Conservation (phyloP, 2,113 vertebrate genomes). For the Megaleporinus macrocephalus region DNA sequence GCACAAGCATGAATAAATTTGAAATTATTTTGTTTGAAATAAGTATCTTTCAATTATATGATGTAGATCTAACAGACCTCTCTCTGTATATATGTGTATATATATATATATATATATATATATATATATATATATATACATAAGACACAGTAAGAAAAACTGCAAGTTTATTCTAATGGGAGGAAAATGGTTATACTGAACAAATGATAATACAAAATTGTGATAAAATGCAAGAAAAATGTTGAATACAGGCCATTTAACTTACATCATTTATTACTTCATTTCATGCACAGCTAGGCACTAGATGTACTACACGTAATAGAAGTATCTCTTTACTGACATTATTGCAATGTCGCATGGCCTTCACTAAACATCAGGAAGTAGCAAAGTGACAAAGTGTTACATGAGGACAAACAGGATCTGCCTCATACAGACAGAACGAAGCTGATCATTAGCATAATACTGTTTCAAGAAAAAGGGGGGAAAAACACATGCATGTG, state of each 20-base stretch:
- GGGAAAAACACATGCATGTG: background rate
- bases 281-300: background rate
- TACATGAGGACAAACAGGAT: background rate
- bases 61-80: too few species aligned
- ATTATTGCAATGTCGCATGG: background rate
- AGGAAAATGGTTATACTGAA: too few species aligned
- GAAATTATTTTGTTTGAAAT: too few species aligned
- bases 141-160: too few species aligned
- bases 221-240: background rate
- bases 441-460: conserved; percentile 25
- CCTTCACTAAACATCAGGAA: background rate
- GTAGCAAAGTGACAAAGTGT: background rate
- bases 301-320: background rate
- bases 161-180: too few species aligned
- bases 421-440: background rate
- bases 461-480: background rate
- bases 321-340: background rate
- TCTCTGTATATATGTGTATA: too few species aligned
- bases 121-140: too few species aligned
- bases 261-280: background rate
- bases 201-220: too few species aligned
- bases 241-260: background rate
- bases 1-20: too few species aligned
- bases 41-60: too few species aligned
- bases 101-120: too few species aligned